Evolutionary conservation across 2,888 invertebrate genomes (phyloP).

Genomic region (Eupithecia tripunctaria): DNA sequence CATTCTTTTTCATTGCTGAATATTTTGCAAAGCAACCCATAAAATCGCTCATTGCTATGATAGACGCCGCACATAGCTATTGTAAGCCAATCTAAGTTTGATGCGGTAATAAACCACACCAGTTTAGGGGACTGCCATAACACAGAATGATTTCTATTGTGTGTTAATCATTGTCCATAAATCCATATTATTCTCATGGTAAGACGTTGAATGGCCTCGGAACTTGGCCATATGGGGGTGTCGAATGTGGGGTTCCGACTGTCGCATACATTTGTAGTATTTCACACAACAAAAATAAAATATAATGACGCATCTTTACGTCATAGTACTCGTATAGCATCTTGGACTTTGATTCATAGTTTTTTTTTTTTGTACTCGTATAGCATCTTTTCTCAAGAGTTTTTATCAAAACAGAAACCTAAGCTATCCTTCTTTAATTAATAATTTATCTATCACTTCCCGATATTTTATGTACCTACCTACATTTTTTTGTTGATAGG

Average conservation of each 20-base stretch:
- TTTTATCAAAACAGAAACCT: neutral
- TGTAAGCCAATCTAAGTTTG: conserved; percentile 16
- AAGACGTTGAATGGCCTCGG: conserved; percentile 63
- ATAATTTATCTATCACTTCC: no score
- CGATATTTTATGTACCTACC: no score
- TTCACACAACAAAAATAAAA: conserved; percentile 55
- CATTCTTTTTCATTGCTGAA: neutral
- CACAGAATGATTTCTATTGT: conserved; percentile 40
- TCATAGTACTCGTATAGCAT: conserved; percentile 28
- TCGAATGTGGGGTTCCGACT: conserved; percentile 62
- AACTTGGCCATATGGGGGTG: conserved; percentile 67
- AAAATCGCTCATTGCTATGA: neutral
- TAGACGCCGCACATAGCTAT: neutral
- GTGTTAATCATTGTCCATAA: conserved; percentile 43
- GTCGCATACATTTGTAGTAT: conserved; percentile 67
- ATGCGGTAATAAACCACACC: conserved; percentile 28
- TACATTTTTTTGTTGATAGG: no score
- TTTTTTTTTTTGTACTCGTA: conserved; percentile 5
- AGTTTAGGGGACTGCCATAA: conserved; percentile 28
- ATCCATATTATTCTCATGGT: conserved; percentile 62
- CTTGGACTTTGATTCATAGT: conserved; percentile 29
- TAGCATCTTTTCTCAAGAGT: neutral
- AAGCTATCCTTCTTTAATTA: neutral
- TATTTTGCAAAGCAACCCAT: neutral
- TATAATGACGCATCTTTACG: conserved; percentile 43